A percentile compares a stretch with the other conserved stretches of the same genome.
These are phyloP conservation scores for Leptopilina boulardi DNA, from an alignment of 1,140 invertebrate species.

Conservation along the genomic window DNA sequence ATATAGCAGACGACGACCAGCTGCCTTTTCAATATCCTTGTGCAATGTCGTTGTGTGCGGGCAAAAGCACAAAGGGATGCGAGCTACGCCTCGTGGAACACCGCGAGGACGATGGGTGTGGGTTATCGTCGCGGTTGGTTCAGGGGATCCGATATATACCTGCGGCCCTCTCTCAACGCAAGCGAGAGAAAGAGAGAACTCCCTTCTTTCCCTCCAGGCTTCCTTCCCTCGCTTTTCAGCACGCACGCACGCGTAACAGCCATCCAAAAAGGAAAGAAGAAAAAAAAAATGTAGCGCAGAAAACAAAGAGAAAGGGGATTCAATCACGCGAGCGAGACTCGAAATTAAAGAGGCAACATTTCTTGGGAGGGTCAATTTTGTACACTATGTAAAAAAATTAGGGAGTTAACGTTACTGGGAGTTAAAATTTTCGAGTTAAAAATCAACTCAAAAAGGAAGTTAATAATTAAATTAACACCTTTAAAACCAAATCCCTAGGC, in stretches of 20 bases:
- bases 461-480: too few relatives aligned
- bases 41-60: conserved; percentile 52
- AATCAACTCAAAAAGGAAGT: too few relatives aligned
- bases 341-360: neutral
- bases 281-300: neutral
- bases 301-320: conserved; percentile 17
- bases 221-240: conserved; percentile 31
- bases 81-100: conserved; percentile 52
- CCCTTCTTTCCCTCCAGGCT: conserved; percentile 33
- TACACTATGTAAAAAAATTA: too few relatives aligned
- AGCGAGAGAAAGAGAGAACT: too few relatives aligned
- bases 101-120: conserved; percentile 45
- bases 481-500: too few relatives aligned
- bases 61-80: conserved; percentile 54
- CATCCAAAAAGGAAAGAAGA: neutral
- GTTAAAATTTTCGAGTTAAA: too few relatives aligned
- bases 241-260: conserved; percentile 33
- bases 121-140: conserved; percentile 60
- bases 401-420: too few relatives aligned
- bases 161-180: conserved; percentile 49
- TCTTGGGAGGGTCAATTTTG: neutral
- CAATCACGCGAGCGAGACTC: neutral
- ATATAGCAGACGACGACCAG: conserved; percentile 55
- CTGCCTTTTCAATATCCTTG: conserved; percentile 60
- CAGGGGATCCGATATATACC: conserved; percentile 49